These are phyloP conservation scores for Nemurella pictetii DNA, from an alignment of 2,888 invertebrate species.

Conservation along the genomic window DNA sequence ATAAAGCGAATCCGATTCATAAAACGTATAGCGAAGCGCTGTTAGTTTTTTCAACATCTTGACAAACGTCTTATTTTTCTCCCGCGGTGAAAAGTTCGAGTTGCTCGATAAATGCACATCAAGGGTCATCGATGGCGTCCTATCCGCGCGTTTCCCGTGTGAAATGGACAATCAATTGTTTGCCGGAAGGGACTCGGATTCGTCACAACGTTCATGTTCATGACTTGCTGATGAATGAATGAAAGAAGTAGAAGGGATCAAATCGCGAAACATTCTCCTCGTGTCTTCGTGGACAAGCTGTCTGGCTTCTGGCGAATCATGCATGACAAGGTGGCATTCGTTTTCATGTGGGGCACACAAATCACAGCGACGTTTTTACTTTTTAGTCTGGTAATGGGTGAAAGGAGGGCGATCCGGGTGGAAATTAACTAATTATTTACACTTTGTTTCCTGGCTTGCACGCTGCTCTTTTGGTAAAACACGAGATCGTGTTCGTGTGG, in stretches of 20 bases:
- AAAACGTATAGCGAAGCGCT: background rate
- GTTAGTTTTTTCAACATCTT: background rate
- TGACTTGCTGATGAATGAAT: background rate
- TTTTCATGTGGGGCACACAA: background rate
- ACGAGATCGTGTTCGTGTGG: too few species aligned
- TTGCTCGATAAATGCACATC: background rate
- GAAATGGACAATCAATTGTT: background rate
- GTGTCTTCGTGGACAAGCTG: background rate
- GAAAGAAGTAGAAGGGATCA: background rate
- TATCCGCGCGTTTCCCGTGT: background rate
- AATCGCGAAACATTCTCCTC: background rate
- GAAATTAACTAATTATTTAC: too few species aligned
- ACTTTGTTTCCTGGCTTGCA: too few species aligned
- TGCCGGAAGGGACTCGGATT: background rate
- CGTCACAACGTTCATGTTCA: background rate
- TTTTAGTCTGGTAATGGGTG: too few species aligned
- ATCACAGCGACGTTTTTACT: background rate
- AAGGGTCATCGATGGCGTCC: background rate
- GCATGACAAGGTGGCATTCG: background rate
- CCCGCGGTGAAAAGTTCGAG: conserved; percentile 1
- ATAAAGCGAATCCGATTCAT: background rate
- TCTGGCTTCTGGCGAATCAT: background rate
- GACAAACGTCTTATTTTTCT: background rate
- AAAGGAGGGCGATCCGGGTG: too few species aligned
- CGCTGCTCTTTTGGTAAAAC: too few species aligned